phyloP scores from a whole-genome alignment of 2,888 invertebrate species.

The Gastracanthus pulcherrimus region DNA sequence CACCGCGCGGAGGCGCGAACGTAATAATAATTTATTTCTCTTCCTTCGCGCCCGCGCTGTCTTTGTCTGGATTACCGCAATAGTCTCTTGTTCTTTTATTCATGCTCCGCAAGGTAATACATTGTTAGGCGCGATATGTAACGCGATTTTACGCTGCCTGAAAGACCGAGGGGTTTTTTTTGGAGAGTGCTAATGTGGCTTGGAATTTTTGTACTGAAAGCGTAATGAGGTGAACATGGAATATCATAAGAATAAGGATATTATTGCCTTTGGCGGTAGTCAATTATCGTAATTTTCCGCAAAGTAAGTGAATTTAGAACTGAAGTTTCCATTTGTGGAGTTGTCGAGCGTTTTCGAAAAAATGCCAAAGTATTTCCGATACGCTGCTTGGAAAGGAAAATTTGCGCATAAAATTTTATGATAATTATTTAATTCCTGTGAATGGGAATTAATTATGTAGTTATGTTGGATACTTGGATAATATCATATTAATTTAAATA shows the following conservation, averaged over 20 bases:
- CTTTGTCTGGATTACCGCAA: background rate
- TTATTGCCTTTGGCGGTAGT: background rate
- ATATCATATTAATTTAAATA: no score
- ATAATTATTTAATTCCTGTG: no score
- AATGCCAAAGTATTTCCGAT: no score
- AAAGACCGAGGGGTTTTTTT: no score
- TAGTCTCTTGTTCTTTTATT: background rate
- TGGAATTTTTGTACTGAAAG: background rate
- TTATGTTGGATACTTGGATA: no score
- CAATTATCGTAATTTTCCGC: background rate
- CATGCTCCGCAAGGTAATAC: background rate
- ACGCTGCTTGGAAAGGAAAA: no score
- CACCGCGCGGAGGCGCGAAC: conserved; percentile 15
- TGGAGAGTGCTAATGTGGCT: no score
- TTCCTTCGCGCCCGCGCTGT: background rate
- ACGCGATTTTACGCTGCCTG: no score
- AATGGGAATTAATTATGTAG: no score
- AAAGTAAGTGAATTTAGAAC: background rate
- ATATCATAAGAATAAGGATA: background rate
- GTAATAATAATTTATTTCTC: conserved; percentile 21
- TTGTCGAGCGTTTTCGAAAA: no score
- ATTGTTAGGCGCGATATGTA: background rate
- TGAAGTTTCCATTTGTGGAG: no score
- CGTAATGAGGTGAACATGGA: background rate
- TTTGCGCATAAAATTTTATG: no score